Evolutionary conservation across 2,888 invertebrate genomes (phyloP), one percentile per base, ranked within the genome.

Genomic region (Euproctis similis): DNA sequence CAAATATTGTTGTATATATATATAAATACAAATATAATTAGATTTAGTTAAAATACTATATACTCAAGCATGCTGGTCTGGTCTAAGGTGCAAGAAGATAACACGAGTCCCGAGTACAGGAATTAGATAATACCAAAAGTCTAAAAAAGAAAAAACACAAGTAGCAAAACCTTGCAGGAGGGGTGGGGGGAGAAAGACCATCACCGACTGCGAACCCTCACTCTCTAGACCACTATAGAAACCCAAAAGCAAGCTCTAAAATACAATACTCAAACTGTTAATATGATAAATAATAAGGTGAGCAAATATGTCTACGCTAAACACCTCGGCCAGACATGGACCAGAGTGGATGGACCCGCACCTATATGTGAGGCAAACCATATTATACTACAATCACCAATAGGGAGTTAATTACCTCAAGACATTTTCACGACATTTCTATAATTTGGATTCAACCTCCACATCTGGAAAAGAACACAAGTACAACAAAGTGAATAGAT

Each of bases 391-490:
- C 81, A 70, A 71, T 73, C 82, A 80, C 82, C 81, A 80, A 74
- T 80, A 82, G 76, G 64, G 74, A 82, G 80, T 82, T 82, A 84
- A 82, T 84, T 84, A 84, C 84, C 84, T 84, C 84, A 80, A 80
- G 67, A 81, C 72, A 81, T 78, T 81, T 73, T 82, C 81, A 76
- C 82, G 81, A 82, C 62, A 78, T 77, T 78, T 75, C 74, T 77
- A 81, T 80, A 75, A 81, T n/a, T n/a, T 76, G 72, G 78, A 80
- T 76, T 82, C 80, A 82, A 82, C 74, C 81, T 77, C 84, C 82
- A 81, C 65, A 84, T 81, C 84, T 84, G 84, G 70, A 82, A 84
- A 84, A 84, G 82, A 82, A 82, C 82, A 82, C 84, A 84, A 84
- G 82, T 84, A 84, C 84, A 84, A 84, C 82, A 82, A 81, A 75